phyloP scores from a whole-genome alignment of 2,888 invertebrate species.

The Deilephila elpenor region DNA sequence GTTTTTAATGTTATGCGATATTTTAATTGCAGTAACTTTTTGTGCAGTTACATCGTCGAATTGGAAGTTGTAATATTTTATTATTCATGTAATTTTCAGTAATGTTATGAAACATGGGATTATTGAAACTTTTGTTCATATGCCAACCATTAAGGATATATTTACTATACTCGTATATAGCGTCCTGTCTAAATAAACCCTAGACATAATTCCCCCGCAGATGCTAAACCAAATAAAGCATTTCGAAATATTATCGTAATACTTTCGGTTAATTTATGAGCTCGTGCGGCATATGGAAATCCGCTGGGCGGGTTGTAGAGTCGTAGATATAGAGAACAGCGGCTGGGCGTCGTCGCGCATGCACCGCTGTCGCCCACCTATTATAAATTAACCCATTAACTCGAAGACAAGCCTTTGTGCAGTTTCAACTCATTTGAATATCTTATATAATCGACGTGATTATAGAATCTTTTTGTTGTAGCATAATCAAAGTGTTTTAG shows the following conservation, averaged over 20 bases:
- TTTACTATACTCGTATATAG: too few species aligned
- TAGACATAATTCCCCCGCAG: background rate
- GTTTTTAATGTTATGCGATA: background rate
- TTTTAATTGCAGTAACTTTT: background rate
- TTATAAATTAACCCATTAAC: constrained; percentile 39
- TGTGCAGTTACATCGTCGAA: background rate
- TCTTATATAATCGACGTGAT: constrained; percentile 5
- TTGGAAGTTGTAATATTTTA: too few species aligned
- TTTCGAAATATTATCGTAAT: constrained; percentile 41
- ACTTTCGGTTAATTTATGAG: constrained; percentile 59
- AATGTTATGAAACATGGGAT: too few species aligned
- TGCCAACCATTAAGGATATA: background rate
- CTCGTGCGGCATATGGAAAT: constrained; percentile 64
- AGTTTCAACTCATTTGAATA: constrained; percentile 33
- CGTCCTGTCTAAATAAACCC: background rate
- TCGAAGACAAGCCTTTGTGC: constrained; percentile 39
- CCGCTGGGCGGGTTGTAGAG: constrained; percentile 57
- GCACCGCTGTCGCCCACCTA: constrained; percentile 43
- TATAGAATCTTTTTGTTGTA: background rate
- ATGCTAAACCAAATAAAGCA: constrained; percentile 16
- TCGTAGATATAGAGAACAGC: constrained; percentile 69
- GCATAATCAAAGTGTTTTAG: too few species aligned
- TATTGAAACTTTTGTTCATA: too few species aligned
- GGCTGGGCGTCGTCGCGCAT: constrained; percentile 66
- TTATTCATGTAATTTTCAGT: too few species aligned